A percentile compares a stretch with the other conserved stretches of the same genome.
Conservation (phyloP, 23 tunicate species). For the Halocynthia aurantium region DNA sequence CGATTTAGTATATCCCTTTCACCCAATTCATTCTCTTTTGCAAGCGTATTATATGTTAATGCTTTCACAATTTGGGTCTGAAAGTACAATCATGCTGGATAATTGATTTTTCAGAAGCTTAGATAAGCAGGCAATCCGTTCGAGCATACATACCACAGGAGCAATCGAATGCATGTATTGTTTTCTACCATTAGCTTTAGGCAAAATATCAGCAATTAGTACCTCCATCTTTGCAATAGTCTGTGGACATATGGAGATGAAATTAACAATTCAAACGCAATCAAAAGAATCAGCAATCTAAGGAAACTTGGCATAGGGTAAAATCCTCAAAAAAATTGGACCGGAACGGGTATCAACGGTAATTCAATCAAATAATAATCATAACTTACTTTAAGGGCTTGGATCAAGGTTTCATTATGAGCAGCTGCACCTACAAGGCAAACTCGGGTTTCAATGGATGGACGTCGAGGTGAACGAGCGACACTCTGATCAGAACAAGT, state of each 20-base stretch:
- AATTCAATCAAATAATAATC: neutral
- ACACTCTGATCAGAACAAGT: conserved; percentile 39
- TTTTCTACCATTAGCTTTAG: conserved; percentile 15
- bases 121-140: too few relatives aligned
- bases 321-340: neutral
- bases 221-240: conserved; percentile 42
- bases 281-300: too few relatives aligned
- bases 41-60: too few relatives aligned
- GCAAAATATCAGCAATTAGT: conserved; percentile 24
- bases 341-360: neutral
- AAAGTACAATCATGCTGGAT: too few relatives aligned
- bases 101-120: too few relatives aligned
- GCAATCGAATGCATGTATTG: conserved; percentile 31
- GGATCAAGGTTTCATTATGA: conserved; percentile 35
- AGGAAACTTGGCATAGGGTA: neutral
- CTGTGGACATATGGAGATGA: conserved; percentile 12
- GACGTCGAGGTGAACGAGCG: conserved; percentile 24
- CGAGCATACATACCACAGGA: conserved; percentile 39
- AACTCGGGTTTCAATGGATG: conserved; percentile 85
- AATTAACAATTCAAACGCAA: neutral
- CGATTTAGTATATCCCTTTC: too few relatives aligned
- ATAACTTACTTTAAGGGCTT: conserved; percentile 47
- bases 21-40: too few relatives aligned
- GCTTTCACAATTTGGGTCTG: too few relatives aligned
- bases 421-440: conserved; percentile 53